Conservation (phyloP, 2,888 invertebrate genomes). For the Carpatolechia fugitivella region DNA sequence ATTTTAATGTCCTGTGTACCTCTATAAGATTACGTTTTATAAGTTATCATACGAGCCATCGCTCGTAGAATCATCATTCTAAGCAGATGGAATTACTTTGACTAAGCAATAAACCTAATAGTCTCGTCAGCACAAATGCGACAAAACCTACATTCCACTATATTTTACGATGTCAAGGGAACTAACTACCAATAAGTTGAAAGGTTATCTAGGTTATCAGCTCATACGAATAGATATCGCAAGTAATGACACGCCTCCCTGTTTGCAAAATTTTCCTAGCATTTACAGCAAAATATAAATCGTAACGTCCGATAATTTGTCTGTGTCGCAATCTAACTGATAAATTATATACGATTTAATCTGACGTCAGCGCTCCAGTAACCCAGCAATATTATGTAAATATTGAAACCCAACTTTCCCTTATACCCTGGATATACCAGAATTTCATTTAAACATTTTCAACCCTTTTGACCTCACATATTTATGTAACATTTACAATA, state of each 20-base stretch:
- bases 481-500: no score
- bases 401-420: constrained; percentile 19
- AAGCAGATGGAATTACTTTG: no score
- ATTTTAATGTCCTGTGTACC: no score
- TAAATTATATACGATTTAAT: constrained; percentile 62
- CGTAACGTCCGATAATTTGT: no score
- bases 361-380: constrained; percentile 48
- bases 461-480: not conserved
- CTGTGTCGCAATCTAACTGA: constrained; percentile 48
- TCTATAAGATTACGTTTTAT: no score
- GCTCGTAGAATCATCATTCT: no score
- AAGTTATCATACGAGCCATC: no score
- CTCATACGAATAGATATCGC: not conserved
- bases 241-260: not conserved
- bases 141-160: not conserved
- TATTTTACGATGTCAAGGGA: constrained; percentile 2
- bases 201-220: not conserved
- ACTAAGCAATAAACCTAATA: no score
- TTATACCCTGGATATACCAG: constrained; percentile 27
- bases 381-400: constrained; percentile 30
- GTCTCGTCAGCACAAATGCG: not conserved
- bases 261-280: constrained; percentile 2
- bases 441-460: constrained; percentile 19
- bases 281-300: no score
- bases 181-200: not conserved